Evolutionary conservation across 2,113 vertebrate genomes (phyloP).

Genomic region (Varanus salvator): DNA sequence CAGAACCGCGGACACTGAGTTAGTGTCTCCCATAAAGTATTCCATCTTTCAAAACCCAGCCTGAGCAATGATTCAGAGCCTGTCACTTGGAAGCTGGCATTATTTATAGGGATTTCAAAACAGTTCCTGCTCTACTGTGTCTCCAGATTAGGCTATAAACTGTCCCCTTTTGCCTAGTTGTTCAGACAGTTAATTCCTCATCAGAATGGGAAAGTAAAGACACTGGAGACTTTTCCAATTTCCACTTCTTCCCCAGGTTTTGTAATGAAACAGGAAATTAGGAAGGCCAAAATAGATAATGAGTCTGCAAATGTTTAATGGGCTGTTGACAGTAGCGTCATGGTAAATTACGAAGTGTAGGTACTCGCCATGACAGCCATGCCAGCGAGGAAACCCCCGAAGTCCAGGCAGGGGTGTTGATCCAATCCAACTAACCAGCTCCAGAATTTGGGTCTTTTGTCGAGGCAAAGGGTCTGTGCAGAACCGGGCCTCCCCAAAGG

Average conservation of each 20-base stretch:
- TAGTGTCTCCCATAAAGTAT: slow-evolving; percentile 2
- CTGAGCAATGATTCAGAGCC: slow-evolving; percentile 14
- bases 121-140: not conserved
- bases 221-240: not conserved
- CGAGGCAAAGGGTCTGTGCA: no score
- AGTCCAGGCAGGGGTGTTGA: no score
- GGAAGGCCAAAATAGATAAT: not conserved
- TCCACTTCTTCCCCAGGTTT: not conserved
- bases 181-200: not conserved
- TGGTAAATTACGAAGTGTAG: no score
- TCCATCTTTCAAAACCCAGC: slow-evolving; percentile 18
- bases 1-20: not conserved
- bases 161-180: not conserved
- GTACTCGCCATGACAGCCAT: no score
- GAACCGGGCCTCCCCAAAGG: no score
- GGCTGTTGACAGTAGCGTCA: not conserved
- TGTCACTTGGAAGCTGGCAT: slow-evolving; percentile 18
- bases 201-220: not conserved
- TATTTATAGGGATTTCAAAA: slow-evolving; percentile 37
- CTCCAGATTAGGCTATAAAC: slow-evolving; percentile 16
- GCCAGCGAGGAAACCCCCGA: no score
- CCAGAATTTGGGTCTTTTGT: no score
- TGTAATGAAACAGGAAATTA: not conserved
- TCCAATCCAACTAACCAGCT: no score
- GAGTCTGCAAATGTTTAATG: slow-evolving; percentile 3